A percentile compares a stretch with the other conserved stretches of the same genome.
Evolutionary conservation across 1,140 invertebrate genomes (phyloP).

Genomic region (Caligus rogercresseyi): DNA sequence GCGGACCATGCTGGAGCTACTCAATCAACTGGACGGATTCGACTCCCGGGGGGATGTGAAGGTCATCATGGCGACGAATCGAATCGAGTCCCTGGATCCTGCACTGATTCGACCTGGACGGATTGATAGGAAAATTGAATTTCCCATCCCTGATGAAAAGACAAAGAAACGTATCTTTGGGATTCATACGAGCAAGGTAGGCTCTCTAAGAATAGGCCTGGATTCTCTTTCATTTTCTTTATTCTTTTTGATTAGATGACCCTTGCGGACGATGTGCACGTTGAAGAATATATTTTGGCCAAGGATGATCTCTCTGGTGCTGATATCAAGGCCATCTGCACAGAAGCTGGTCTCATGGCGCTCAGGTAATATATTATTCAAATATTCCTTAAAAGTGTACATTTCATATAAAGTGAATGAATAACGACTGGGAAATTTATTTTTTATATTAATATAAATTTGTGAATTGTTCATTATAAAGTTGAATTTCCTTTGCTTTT

Average conservation of each 20-base stretch:
- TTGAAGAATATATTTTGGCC: constrained; percentile 94
- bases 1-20: constrained; percentile 94
- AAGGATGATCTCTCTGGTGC: constrained; percentile 99
- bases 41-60: constrained; percentile 90
- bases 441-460: no score
- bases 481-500: no score
- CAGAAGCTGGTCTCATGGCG: constrained; percentile 95
- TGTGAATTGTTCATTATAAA: no score
- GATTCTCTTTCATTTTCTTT: no score
- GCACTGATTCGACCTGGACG: constrained; percentile 94
- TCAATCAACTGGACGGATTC: constrained; percentile 98
- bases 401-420: no score
- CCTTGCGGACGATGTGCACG: constrained; percentile 84
- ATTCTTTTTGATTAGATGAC: constrained; percentile 62
- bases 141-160: constrained; percentile 97
- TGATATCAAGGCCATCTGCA: constrained; percentile 91
- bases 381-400: no score
- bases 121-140: constrained; percentile 99
- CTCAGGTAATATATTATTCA: constrained; percentile 79
- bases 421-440: no score
- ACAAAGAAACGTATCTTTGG: constrained; percentile 94
- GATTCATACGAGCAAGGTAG: constrained; percentile 74
- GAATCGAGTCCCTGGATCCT: constrained; percentile 97
- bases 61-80: constrained; percentile 97
- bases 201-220: background rate